Evolutionary conservation across 2,113 vertebrate species (phyloP), one percentile per base, ranked within the genome.

Genomic region (Coptodon bakossiorum): DNA sequence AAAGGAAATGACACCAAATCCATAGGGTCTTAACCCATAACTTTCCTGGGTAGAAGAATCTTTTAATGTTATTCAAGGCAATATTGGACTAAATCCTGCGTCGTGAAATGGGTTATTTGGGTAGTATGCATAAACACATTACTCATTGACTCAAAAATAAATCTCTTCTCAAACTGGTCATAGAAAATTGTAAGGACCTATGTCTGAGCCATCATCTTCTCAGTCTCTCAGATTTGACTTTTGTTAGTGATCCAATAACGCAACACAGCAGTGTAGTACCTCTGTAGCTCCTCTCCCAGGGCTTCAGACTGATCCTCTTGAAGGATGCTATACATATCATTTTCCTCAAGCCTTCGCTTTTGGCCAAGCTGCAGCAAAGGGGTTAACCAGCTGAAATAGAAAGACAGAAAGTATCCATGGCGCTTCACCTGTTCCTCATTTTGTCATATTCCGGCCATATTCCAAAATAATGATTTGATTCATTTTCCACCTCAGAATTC

Each of bases 271-370:
- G 7, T 16, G 5, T 2, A 9, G 8, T 86, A 99, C 98, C 97
- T 95, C 84, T 98, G 97, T 9, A 99, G 94, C 3, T 97, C 95
- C 71, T 98, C 97, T 83, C 98, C 98, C 3, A 98, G 95, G 59
- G 85, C 93, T 84, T 97, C 95, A 0, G 97, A 98, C 11, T 95
- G 93, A 86, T 98, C 97, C 90, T 98, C 97, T 0, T 97, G 96
- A 48, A 98, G 97, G 87, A 98, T 93, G 8, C 95, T 92, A 89
- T 96, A 98, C 97, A 99, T 97, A 89, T 99, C 98, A 95, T 97
- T 97, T 94, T 98, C 97, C 91, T 98, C 97, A 43, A 99, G 94
- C 63, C 93, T 97, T 86, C 96, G 93, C 80, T 97, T 98, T 89
- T 97, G 96, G 40, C 98, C 98, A 1, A 88, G 96, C 80, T 95